phyloP scores from a whole-genome alignment of 2,797 vertebrate species.

The Acestrorhynchus altus region DNA sequence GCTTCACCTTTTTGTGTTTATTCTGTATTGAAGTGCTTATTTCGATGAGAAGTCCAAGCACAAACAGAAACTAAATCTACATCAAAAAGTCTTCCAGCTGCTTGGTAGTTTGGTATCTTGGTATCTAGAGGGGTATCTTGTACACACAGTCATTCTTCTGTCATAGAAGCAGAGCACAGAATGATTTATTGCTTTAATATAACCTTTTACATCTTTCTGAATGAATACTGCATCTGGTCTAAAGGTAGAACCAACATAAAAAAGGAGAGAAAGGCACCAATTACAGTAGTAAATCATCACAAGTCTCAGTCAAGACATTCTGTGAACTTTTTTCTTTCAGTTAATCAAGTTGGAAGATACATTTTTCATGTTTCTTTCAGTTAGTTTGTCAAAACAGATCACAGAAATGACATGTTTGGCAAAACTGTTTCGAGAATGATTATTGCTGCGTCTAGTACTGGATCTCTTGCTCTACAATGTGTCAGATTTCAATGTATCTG shows the following conservation, averaged over 20 bases:
- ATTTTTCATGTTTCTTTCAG: not conserved
- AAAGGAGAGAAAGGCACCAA: not conserved
- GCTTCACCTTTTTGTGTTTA: not conserved
- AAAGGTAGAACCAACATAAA: not conserved
- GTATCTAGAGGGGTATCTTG: constrained; percentile 21
- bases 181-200: constrained; percentile 42
- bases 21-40: not conserved
- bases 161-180: constrained; percentile 25
- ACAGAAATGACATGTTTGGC: not conserved
- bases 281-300: not conserved
- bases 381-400: not conserved
- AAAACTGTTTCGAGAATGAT: not conserved
- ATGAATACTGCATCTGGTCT: constrained; percentile 14
- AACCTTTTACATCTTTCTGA: constrained; percentile 34
- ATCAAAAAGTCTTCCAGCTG: constrained; percentile 8
- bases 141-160: constrained; percentile 12
- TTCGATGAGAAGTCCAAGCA: not conserved
- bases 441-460: not conserved
- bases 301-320: not conserved
- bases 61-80: constrained; percentile 9
- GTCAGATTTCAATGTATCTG: not conserved
- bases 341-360: not conserved
- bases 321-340: not conserved
- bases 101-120: constrained; percentile 7
- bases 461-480: not conserved